Evolutionary conservation across 2,888 invertebrate genomes (phyloP).

Genomic region (Eurois occulta): DNA sequence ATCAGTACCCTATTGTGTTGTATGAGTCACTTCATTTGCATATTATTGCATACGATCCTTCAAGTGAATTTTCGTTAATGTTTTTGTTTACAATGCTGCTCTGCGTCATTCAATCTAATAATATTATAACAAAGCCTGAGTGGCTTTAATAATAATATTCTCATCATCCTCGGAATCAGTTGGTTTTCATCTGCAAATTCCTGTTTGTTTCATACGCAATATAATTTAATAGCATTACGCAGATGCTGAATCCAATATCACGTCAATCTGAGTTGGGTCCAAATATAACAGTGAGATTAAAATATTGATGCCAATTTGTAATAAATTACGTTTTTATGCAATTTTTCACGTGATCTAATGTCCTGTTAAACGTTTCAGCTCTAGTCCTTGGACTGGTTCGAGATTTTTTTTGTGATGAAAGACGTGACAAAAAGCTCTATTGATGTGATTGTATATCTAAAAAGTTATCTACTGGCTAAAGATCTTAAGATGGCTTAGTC

Average conservation of each 20-base stretch:
- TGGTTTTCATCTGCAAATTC: conserved; percentile 10
- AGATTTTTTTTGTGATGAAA: neutral
- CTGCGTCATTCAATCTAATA: conserved; percentile 38
- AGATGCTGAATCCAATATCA: conserved; percentile 5
- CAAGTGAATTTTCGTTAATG: neutral
- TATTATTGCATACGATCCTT: neutral
- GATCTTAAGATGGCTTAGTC: neutral
- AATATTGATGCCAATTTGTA: conserved; percentile 8
- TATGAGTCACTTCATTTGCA: neutral
- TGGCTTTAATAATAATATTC: conserved; percentile 1
- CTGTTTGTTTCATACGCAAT: conserved; percentile 23
- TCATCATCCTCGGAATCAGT: conserved; percentile 7
- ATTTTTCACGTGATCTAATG: neutral
- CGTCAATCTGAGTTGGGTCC: neutral
- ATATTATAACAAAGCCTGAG: neutral
- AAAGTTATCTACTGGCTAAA: neutral
- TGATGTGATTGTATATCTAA: neutral
- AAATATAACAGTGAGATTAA: neutral
- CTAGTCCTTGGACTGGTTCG: neutral
- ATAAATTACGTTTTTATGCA: neutral
- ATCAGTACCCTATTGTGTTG: neutral
- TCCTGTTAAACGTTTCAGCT: neutral
- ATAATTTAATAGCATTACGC: neutral
- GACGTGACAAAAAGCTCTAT: neutral
- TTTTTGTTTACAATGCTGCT: conserved; percentile 28